Evolutionary conservation across 2,888 invertebrate genomes (phyloP).

Genomic region (Diloba caeruleocephala): DNA sequence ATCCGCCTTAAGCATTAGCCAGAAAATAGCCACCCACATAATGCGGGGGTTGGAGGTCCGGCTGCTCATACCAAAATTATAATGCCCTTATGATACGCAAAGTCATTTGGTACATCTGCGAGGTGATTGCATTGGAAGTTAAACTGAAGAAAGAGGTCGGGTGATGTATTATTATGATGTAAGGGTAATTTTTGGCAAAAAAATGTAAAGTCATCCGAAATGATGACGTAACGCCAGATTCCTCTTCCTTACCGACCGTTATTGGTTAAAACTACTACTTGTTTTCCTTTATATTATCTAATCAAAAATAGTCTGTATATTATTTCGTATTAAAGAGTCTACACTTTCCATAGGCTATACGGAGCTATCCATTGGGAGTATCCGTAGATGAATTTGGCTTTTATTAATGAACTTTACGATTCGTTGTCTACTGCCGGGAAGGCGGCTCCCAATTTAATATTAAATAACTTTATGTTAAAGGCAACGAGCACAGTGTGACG

Average conservation of each 20-base stretch:
- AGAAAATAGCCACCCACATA: conserved; percentile 48
- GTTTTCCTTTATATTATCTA: too few relatives aligned
- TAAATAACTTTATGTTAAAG: too few relatives aligned
- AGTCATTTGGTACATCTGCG: conserved; percentile 38
- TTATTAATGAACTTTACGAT: too few relatives aligned
- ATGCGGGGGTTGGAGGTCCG: conserved; percentile 34
- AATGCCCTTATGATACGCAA: conserved; percentile 25
- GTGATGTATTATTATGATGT: conserved; percentile 3
- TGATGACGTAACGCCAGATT: background rate
- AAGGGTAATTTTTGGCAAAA: background rate
- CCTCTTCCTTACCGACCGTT: background rate
- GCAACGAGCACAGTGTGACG: too few relatives aligned
- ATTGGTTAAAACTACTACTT: background rate
- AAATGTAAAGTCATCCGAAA: background rate
- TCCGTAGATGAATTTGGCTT: too few relatives aligned
- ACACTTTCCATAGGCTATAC: too few relatives aligned
- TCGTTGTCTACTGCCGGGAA: too few relatives aligned
- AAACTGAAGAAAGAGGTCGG: conserved; percentile 9
- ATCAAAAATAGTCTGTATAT: too few relatives aligned
- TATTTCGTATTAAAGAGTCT: too few relatives aligned
- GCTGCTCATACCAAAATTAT: conserved; percentile 42
- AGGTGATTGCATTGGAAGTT: conserved; percentile 21
- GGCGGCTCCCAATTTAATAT: too few relatives aligned
- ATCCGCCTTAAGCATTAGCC: conserved; percentile 41
- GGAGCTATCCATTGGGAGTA: too few relatives aligned